These are phyloP conservation scores for Rhyacophila evoluta DNA, from an alignment of 2,888 invertebrate genomes.

Conservation along the genomic window DNA sequence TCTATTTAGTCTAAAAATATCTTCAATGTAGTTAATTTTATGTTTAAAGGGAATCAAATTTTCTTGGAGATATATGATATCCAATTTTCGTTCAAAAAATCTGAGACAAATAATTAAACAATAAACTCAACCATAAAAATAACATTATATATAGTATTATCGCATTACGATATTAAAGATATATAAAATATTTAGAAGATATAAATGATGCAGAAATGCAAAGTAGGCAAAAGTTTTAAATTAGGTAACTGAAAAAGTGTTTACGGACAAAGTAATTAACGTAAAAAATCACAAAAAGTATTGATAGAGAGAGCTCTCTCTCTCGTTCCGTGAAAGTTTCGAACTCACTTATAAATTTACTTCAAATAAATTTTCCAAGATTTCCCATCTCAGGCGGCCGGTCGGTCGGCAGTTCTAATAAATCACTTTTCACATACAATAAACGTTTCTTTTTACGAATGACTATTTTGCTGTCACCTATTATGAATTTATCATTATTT, in stretches of 20 bases:
- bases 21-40: too few species aligned
- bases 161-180: too few species aligned
- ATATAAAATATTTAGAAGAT: not conserved
- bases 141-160: too few species aligned
- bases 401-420: constrained; percentile 41
- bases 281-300: constrained; percentile 22
- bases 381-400: constrained; percentile 15
- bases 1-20: too few species aligned
- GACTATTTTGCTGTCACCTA: constrained; percentile 49
- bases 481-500: constrained; percentile 53
- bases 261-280: constrained; percentile 25
- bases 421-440: constrained; percentile 48
- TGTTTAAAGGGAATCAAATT: too few species aligned
- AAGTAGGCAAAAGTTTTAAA: not conserved
- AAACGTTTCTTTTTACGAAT: constrained; percentile 52
- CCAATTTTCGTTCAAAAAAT: too few species aligned
- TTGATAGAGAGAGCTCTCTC: not conserved
- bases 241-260: constrained; percentile 8
- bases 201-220: not conserved
- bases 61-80: too few species aligned
- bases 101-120: too few species aligned
- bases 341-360: constrained; percentile 23
- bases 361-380: constrained; percentile 29
- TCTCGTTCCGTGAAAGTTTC: not conserved
- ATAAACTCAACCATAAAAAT: too few species aligned